Conservation (phyloP, 2,888 invertebrate genomes). For the Cremastobaeus sp. region DNA sequence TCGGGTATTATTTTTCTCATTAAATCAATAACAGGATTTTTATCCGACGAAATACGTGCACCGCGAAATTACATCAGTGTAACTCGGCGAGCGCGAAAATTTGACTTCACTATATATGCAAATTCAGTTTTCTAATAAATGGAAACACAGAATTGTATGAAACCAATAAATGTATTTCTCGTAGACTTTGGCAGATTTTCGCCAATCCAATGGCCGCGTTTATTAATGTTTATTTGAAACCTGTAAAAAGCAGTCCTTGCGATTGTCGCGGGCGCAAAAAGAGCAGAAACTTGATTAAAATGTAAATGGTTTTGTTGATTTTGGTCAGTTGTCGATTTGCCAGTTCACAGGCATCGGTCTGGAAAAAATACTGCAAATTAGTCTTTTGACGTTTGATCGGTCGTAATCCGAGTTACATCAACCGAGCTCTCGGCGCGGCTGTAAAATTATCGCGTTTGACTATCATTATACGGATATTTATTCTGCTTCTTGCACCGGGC, state of each 20-base stretch:
- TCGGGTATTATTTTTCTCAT: too few relatives aligned
- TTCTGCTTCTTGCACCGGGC: constrained; percentile 33
- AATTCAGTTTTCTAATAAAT: constrained; percentile 8
- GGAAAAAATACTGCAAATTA: too few relatives aligned
- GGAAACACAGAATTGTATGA: constrained; percentile 3
- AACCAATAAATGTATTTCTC: background rate
- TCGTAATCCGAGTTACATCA: constrained; percentile 7
- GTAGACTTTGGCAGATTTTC: constrained; percentile 5
- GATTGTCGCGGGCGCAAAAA: background rate
- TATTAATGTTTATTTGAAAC: constrained; percentile 13
- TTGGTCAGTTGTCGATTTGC: background rate
- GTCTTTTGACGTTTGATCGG: constrained; percentile 19
- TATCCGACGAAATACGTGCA: too few relatives aligned
- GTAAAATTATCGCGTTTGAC: constrained; percentile 37
- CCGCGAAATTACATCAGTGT: too few relatives aligned
- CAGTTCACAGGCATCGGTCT: too few relatives aligned
- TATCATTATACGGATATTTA: constrained; percentile 35
- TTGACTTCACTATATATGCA: too few relatives aligned
- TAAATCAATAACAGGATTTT: too few relatives aligned
- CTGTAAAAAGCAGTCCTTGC: background rate
- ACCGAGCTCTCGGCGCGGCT: constrained; percentile 10
- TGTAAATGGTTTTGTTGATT: background rate
- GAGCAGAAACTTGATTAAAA: constrained; percentile 5
- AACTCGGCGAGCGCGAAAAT: too few relatives aligned
- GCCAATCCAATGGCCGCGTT: constrained; percentile 3